A percentile compares a stretch with the other conserved stretches of the same genome.
phyloP scores from a whole-genome alignment of 2,113 vertebrate genomes.

The Embiotoca jacksoni region DNA sequence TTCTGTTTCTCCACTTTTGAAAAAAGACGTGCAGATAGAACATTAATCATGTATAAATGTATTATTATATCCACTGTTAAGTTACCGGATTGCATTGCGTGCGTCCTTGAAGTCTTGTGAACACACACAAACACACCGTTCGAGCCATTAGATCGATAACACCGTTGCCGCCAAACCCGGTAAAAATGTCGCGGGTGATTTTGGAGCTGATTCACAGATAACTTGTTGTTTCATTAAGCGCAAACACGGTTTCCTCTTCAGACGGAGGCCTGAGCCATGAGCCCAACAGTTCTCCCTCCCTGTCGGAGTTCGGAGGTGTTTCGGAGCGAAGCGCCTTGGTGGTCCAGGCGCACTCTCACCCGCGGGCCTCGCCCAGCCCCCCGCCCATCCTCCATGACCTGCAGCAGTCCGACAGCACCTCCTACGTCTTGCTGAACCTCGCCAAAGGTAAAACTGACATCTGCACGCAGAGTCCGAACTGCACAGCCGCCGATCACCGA shows the following conservation, averaged over 20 bases:
- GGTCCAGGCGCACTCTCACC: slow-evolving; percentile 87
- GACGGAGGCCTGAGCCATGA: slow-evolving; percentile 86
- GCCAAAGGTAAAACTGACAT: slow-evolving; percentile 88
- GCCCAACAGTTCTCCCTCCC: slow-evolving; percentile 68
- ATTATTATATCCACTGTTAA: no score
- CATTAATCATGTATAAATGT: no score
- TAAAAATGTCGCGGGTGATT: background rate
- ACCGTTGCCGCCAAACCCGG: no score
- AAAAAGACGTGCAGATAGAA: no score
- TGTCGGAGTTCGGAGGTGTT: slow-evolving; percentile 77
- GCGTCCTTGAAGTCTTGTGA: no score
- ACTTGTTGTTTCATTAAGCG: background rate
- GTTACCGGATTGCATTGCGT: no score
- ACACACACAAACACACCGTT: no score
- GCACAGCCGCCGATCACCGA: background rate
- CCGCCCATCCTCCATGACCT: slow-evolving; percentile 91
- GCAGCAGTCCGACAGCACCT: slow-evolving; percentile 93
- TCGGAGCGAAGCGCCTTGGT: slow-evolving; percentile 87
- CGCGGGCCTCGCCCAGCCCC: slow-evolving; percentile 85
- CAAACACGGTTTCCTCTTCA: slow-evolving; percentile 65
- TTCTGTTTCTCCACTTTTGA: no score
- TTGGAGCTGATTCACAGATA: background rate
- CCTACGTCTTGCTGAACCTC: slow-evolving; percentile 96
- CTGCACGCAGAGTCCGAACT: background rate
- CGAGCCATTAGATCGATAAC: no score